Evolutionary conservation across 2,888 invertebrate genomes (phyloP).

Genomic region (Dryadula phaetusa): DNA sequence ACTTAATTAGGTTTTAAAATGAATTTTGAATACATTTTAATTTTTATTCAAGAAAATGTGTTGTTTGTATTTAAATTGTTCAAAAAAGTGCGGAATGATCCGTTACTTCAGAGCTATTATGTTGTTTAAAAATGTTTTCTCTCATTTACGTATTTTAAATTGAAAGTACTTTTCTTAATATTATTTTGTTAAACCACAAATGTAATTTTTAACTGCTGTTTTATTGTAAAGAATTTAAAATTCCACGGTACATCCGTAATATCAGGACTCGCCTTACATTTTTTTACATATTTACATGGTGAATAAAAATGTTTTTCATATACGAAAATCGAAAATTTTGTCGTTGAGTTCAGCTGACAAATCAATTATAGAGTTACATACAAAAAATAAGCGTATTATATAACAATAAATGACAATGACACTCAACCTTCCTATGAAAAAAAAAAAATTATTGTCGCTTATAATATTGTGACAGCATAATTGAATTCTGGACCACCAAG

Average conservation of each 20-base stretch:
- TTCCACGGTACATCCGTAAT: not conserved
- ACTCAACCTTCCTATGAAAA: constrained; percentile 48
- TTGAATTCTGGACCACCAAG: constrained; percentile 66
- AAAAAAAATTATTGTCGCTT: constrained; percentile 62
- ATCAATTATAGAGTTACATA: not conserved
- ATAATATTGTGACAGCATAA: constrained; percentile 74
- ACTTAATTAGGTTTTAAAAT: constrained; percentile 29
- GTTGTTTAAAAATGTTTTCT: constrained; percentile 11
- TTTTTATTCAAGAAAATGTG: constrained; percentile 8
- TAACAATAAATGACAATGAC: constrained; percentile 22
- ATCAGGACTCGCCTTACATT: not conserved
- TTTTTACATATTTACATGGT: not conserved
- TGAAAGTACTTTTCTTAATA: constrained; percentile 19
- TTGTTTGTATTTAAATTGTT: constrained; percentile 23
- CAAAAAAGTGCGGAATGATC: constrained; percentile 15
- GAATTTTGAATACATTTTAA: constrained; percentile 11
- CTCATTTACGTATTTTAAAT: constrained; percentile 9
- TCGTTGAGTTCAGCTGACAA: constrained; percentile 1
- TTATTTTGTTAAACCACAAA: not conserved
- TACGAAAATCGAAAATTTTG: not conserved
- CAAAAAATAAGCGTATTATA: constrained; percentile 1
- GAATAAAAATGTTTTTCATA: not conserved
- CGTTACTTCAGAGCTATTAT: constrained; percentile 16
- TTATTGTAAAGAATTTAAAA: not conserved
- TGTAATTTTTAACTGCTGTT: not conserved